Percentiles rank a stretch among this genome's conserved stretches.
phyloP scores from a whole-genome alignment of 1,140 invertebrate species.

The Parasteatoda tepidariorum region DNA sequence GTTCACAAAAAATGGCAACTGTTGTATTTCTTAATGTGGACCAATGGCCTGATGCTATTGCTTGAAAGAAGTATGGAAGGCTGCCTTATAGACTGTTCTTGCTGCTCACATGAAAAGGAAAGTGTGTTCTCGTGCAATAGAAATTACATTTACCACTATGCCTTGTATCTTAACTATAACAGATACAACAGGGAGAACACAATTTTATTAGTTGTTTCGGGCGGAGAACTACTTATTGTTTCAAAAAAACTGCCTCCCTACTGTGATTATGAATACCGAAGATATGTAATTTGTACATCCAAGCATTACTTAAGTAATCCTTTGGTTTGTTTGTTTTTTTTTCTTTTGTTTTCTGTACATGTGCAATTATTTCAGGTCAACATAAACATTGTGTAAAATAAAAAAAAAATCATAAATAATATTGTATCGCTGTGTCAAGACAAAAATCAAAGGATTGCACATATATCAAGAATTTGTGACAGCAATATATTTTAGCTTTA shows the following conservation, averaged over 20 bases:
- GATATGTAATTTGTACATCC: conserved; percentile 47
- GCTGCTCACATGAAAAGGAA: conserved; percentile 22
- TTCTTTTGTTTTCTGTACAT: conserved; percentile 26
- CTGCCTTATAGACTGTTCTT: conserved; percentile 56
- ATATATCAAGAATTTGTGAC: conserved; percentile 47
- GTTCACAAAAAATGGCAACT: conserved; percentile 23
- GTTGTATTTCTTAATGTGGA: conserved; percentile 53
- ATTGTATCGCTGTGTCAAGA: conserved; percentile 9
- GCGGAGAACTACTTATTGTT: conserved; percentile 47
- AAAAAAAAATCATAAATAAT: conserved; percentile 40
- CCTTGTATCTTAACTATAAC: conserved; percentile 18
- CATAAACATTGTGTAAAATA: conserved; percentile 13
- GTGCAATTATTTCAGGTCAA: conserved; percentile 55
- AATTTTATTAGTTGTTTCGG: conserved; percentile 13
- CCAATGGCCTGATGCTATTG: conserved; percentile 57
- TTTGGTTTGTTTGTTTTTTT: conserved; percentile 59
- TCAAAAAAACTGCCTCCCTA: conserved; percentile 38
- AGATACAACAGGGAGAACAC: conserved; percentile 32
- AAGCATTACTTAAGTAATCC: conserved; percentile 52
- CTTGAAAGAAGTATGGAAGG: conserved; percentile 56
- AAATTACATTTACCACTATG: conserved; percentile 33
- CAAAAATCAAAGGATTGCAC: conserved; percentile 51
- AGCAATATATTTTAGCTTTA: conserved; percentile 59
- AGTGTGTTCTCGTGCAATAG: conserved; percentile 41
- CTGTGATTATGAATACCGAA: conserved; percentile 53